phyloP scores from a whole-genome alignment of 2,113 vertebrate genomes.

The Mustela nigripes region DNA sequence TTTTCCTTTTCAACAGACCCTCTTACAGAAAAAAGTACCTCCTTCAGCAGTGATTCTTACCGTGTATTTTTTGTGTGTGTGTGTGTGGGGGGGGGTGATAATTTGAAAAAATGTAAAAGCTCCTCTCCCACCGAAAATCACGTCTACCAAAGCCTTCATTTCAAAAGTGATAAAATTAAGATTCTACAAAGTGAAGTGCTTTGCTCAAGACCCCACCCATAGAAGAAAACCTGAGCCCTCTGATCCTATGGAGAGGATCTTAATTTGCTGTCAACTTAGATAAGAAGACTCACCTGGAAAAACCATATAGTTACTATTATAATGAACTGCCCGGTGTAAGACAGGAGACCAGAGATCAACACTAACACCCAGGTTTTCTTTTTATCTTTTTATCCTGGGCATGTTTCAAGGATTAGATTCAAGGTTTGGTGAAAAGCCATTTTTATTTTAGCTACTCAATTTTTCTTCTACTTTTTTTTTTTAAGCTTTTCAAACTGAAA shows the following conservation, averaged over 20 bases:
- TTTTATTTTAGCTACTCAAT: neutral
- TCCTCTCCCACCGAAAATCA: neutral
- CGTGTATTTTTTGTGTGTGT: no score
- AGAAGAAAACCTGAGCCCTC: neutral
- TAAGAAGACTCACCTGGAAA: neutral
- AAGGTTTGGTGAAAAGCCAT: neutral
- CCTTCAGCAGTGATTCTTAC: neutral
- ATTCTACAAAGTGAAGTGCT: neutral
- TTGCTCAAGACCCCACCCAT: fast-evolving
- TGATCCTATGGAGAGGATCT: neutral
- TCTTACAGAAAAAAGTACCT: neutral
- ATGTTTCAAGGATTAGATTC: neutral
- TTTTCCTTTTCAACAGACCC: neutral
- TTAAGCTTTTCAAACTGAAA: neutral
- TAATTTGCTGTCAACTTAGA: neutral
- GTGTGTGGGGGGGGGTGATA: no score
- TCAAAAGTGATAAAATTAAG: neutral
- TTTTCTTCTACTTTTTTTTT: neutral
- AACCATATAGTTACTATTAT: neutral
- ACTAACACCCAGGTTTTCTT: neutral
- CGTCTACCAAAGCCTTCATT: neutral
- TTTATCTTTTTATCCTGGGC: neutral
- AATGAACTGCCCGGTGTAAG: neutral
- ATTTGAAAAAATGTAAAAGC: neutral
- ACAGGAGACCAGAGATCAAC: neutral